Base-by-base conservation (phyloP, 2,888 invertebrate genomes). In the Helleia helle region DNA sequence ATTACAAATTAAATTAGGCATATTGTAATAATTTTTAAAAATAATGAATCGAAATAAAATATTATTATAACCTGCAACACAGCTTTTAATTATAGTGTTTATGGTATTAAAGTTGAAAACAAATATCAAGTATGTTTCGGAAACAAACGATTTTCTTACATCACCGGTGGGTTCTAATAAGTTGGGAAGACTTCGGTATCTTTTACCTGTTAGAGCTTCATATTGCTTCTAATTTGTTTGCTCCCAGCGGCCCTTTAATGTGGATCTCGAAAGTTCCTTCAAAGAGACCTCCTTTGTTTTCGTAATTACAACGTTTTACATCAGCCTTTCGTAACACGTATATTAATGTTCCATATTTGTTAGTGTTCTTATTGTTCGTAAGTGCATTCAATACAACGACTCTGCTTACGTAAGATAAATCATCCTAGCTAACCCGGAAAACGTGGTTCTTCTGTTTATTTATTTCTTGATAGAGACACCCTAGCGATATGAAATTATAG, bases 211-310 rank as follows among this genome's bases (percentile, higher is more conserved):
- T 74, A 71, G 69, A 68, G 56, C 65, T 59, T 61, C 60, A 56
- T 69, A 75, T 75, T 70, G 69, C 56, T 56, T 59, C 63, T 75
- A 73, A 76, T 75, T 74, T 73, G 74, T 75, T 74, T 70, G 56
- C 49, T 46, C 8, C 54, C 43, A 49, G 66, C 72, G 71, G 72
- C 70, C 58, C 71, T 75, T 71, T 73, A 76, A 76, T 75, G 65
- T 75, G 62, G 73, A 60, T 62, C 75, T 64, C 48, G 44, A 50
- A 43, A 65, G 59, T 48, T 39, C 42, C 50, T 54, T 60, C 60
- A 68, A 65, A 68, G 60, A 59, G 55, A 43, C 49, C 49, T 50
- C 59, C 62, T 69, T 73, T 73, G 71, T 73, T 68, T 60, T 55
- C 51, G 56, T 63, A 66, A 69, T 69, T 68, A 66, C 60, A 58